Evolutionary conservation across 1,140 invertebrate genomes (phyloP).

Genomic region (Pomacea maculata): DNA sequence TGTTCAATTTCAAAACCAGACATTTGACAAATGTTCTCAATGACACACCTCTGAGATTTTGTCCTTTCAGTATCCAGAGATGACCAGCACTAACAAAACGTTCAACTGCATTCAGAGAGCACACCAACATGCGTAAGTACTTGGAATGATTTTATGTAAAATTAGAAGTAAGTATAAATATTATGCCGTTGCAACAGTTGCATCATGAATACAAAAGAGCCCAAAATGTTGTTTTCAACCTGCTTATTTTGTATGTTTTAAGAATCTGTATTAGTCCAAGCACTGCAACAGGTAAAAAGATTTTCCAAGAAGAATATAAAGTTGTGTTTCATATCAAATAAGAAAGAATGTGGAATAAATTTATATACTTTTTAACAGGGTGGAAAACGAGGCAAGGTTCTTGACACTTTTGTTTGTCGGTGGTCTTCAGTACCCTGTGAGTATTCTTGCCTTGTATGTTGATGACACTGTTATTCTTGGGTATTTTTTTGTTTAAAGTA

Average conservation of each 20-base stretch:
- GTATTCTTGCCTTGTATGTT: slow-evolving; percentile 15
- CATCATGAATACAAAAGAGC: no score
- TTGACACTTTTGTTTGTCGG: slow-evolving; percentile 64
- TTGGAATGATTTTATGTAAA: neutral
- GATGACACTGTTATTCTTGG: no score
- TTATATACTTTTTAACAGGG: slow-evolving; percentile 38
- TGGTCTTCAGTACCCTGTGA: slow-evolving; percentile 66
- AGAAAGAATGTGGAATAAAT: neutral
- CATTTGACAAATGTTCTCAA: no score
- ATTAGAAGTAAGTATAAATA: no score
- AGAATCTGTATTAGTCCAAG: no score
- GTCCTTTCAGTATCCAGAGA: slow-evolving; percentile 63
- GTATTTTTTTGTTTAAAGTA: no score
- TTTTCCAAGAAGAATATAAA: no score
- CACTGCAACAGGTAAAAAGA: no score
- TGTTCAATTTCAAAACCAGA: no score
- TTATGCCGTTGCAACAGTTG: neutral
- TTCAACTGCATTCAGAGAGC: slow-evolving; percentile 69
- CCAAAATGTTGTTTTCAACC: no score
- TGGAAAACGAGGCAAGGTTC: slow-evolving; percentile 66
- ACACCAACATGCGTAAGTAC: slow-evolving; percentile 69
- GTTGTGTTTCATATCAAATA: no score
- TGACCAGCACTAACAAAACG: slow-evolving; percentile 64
- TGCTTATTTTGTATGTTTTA: no score
- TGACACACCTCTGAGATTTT: neutral